Percentiles rank a stretch among this genome's conserved stretches.
Evolutionary conservation across 2,797 vertebrate species (phyloP).

Genomic region (Rhabdophis nuchalis): DNA sequence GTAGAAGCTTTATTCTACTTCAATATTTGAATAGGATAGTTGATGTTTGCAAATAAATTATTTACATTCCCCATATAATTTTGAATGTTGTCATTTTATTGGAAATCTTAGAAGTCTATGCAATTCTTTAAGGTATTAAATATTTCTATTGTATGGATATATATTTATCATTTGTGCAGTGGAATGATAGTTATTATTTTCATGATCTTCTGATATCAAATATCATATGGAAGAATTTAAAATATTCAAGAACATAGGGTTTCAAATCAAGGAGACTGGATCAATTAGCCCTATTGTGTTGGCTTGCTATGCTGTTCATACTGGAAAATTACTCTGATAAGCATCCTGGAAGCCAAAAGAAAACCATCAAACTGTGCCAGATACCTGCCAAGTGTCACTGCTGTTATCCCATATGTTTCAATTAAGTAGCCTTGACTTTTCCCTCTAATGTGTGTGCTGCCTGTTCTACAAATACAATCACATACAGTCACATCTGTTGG

Average conservation of each 20-base stretch:
- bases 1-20: background rate
- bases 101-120: background rate
- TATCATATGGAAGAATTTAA: background rate
- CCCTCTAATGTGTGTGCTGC: background rate
- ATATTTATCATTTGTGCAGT: background rate
- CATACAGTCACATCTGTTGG: background rate
- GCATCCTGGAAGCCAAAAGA: background rate
- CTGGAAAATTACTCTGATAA: background rate
- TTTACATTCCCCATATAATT: background rate
- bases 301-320: background rate
- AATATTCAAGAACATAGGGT: background rate
- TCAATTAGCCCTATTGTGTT: background rate
- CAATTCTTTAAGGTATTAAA: background rate
- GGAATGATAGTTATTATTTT: background rate
- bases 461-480: background rate
- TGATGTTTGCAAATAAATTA: background rate
- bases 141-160: background rate
- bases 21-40: background rate
- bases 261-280: background rate
- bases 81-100: background rate
- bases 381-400: accelerated
- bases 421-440: background rate
- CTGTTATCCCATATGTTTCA: background rate
- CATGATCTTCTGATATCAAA: background rate
- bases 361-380: background rate